phyloP scores from a whole-genome alignment of 2,888 invertebrate species.

The Leptinotarsa juncta region DNA sequence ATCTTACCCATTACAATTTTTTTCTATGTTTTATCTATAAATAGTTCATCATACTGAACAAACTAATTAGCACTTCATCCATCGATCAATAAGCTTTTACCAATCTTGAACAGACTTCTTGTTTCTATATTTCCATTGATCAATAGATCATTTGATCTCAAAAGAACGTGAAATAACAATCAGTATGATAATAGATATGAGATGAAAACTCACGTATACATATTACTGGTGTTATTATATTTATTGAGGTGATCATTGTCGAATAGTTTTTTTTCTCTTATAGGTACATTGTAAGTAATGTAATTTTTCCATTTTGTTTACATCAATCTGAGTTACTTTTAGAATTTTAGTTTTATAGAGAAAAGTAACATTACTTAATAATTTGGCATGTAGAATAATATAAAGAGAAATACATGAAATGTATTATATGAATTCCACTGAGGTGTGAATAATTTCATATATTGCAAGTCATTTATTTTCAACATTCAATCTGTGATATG shows the following conservation, averaged over 20 bases:
- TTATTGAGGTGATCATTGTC: not conserved
- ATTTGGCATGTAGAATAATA: slow-evolving; percentile 14
- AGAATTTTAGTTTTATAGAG: not conserved
- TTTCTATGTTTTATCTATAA: too few relatives aligned
- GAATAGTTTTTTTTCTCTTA: slow-evolving; percentile 9
- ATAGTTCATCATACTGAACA: not conserved
- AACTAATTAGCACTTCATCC: not conserved
- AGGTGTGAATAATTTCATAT: slow-evolving; percentile 1
- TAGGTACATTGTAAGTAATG: slow-evolving; percentile 18
- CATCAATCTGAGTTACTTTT: not conserved
- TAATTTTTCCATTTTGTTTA: slow-evolving; percentile 17
- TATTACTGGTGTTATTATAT: not conserved
- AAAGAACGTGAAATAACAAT: not conserved
- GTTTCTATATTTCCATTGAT: not conserved
- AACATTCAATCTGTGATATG: slow-evolving; percentile 28
- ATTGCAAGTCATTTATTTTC: slow-evolving; percentile 7
- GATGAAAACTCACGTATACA: not conserved
- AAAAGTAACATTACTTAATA: slow-evolving; percentile 26
- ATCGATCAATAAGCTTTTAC: not conserved
- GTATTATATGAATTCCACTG: not conserved
- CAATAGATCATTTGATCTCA: not conserved
- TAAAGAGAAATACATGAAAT: slow-evolving; percentile 14
- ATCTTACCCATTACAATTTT: too few relatives aligned
- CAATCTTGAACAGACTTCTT: slow-evolving; percentile 19
- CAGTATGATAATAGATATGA: slow-evolving; percentile 1